Conservation (phyloP, 2,797 vertebrate species). For the Trichosurus vulpecula region DNA sequence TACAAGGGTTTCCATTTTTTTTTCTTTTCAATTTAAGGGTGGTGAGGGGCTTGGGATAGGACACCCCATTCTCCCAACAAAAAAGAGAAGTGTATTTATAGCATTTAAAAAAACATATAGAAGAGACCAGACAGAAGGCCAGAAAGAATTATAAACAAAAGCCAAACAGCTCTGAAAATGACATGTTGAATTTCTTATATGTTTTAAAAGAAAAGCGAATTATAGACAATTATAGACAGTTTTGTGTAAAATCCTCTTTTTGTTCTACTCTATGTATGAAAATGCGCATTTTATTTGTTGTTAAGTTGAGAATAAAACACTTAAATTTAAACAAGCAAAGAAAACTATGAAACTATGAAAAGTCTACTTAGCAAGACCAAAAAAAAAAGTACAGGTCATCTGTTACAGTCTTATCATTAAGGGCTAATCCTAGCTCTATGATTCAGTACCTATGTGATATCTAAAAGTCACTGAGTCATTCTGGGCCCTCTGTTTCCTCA, state of each 20-base stretch:
- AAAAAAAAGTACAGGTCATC: neutral
- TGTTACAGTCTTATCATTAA: rapidly evolving
- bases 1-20: neutral
- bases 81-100: neutral
- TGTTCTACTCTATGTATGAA: neutral
- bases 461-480: neutral
- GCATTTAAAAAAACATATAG: too few species aligned
- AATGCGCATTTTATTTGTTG: neutral
- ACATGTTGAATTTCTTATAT: neutral
- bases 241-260: neutral
- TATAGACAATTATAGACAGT: neutral
- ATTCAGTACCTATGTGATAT: neutral
- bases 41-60: neutral
- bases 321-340: neutral
- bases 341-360: neutral
- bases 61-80: neutral
- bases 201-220: neutral
- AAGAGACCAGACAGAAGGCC: neutral
- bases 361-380: neutral
- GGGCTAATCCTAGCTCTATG: neutral
- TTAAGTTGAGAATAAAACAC: neutral
- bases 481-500: neutral
- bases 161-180: neutral
- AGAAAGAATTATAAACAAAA: neutral
- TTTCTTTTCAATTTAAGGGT: neutral